Evolutionary conservation across 2,888 invertebrate genomes (phyloP), one percentile per base, ranked within the genome.

Genomic region (Melinaea menophilus): DNA sequence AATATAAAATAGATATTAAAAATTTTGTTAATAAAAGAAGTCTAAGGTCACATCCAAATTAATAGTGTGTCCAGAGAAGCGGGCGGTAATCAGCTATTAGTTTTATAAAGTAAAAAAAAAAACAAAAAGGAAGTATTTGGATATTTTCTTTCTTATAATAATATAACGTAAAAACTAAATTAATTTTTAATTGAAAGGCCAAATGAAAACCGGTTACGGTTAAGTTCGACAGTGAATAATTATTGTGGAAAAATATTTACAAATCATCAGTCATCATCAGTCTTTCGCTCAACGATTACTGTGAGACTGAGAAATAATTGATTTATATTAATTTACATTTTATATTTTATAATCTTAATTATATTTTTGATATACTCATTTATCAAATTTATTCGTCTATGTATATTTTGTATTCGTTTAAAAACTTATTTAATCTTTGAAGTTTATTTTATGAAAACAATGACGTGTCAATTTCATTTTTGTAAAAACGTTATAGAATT

Each of bases 61-160:
- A 22, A 22, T 22, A 22, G 22, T 22, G 22, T 22, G 22, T 1
- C 22, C 22, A 22, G 22, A 22, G 22, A 22, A 22, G 22, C 22
- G 22, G 22, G 22, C 22, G 22, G 22, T 22, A 22, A 22, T 22
- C 22, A 22, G 22, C 22, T 51, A 7, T 31, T 54, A 46, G 0
- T 13, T 13, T 46, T 34, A 37, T 56, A 22, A 9, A 41, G n/a
- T 7, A 55, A 51, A 78, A 51, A 69, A 67, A 57, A 73, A 55
- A 22, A 65, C 62, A n/a, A 75, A 69, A 31, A 73, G 60, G 59
- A 74, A 59, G 61, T 66, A 71, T 59, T 69, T 74, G 34, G 69
- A 69, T 75, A 76, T 75, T 68, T 63, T 72, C 33, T 41, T 62
- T 22, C 45, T 56, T 4, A 37, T 48, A 33, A 47, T 31, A 47